These are phyloP conservation scores for Phengaris alcon DNA, from an alignment of 2,888 invertebrate genomes.

Conservation along the genomic window DNA sequence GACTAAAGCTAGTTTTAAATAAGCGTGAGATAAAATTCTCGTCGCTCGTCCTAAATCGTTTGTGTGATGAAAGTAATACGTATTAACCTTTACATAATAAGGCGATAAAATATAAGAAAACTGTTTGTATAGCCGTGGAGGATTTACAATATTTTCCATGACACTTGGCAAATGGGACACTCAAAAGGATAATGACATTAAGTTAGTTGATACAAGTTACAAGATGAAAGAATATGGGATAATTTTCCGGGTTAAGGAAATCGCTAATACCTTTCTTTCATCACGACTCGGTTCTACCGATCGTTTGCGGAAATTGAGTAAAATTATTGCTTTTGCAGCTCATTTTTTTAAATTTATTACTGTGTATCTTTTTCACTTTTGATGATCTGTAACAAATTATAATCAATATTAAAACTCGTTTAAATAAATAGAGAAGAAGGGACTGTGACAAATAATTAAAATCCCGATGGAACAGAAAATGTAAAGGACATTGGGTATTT, in stretches of 20 bases:
- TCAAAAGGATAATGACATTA: conserved; percentile 8
- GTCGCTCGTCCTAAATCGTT: not conserved
- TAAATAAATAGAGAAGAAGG: no score
- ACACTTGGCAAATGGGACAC: conserved; percentile 17
- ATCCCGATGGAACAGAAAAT: no score
- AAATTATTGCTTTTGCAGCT: conserved; percentile 1
- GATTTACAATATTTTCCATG: not conserved
- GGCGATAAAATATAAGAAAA: conserved; percentile 4
- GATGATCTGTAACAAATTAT: no score
- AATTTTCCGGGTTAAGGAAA: conserved; percentile 22
- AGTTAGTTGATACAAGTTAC: conserved; percentile 1
- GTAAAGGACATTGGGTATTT: no score
- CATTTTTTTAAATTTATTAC: not conserved
- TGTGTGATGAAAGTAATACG: not conserved
- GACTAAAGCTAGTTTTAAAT: no score
- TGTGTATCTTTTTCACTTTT: not conserved
- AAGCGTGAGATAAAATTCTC: no score
- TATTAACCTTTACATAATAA: not conserved
- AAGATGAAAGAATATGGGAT: conserved; percentile 22
- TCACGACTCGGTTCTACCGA: not conserved
- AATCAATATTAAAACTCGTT: no score
- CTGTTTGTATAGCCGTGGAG: not conserved
- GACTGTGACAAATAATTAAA: no score
- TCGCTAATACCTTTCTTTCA: conserved; percentile 3
- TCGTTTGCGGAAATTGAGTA: not conserved